Percentiles rank a stretch among this genome's conserved stretches.
These are phyloP conservation scores for Branchinecta sandiegonensis DNA, from an alignment of 2,888 invertebrate species.

Conservation along the genomic window DNA sequence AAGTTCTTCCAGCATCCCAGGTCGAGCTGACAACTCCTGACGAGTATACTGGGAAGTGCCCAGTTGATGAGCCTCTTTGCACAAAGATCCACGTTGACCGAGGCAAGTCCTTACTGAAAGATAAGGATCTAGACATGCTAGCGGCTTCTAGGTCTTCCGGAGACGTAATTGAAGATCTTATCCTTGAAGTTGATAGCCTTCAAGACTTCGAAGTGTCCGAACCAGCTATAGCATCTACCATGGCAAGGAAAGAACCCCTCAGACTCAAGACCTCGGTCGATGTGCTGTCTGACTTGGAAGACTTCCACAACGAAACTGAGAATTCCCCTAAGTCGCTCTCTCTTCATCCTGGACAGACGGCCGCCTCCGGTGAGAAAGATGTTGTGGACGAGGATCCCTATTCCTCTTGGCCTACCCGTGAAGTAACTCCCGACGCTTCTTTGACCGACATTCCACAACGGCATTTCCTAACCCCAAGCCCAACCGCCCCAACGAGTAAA, in stretches of 20 bases:
- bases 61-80: slow-evolving; percentile 8
- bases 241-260: not conserved
- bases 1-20: not conserved
- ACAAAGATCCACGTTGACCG: not conserved
- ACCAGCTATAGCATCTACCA: not conserved
- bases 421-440: not conserved
- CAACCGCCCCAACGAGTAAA: not conserved
- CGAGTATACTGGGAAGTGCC: not conserved
- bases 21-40: not conserved
- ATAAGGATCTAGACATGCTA: not conserved
- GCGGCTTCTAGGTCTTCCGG: too few relatives aligned
- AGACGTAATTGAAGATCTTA: not conserved
- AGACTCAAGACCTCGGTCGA: not conserved
- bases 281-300: not conserved
- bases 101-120: not conserved
- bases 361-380: not conserved
- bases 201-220: not conserved
- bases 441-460: not conserved
- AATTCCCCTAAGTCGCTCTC: not conserved
- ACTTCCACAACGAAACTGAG: not conserved
- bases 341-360: too few relatives aligned
- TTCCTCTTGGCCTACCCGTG: not conserved
- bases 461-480: not conserved
- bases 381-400: not conserved
- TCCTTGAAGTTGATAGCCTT: not conserved